phyloP scores from a whole-genome alignment of 1,140 invertebrate genomes.

The Apis florea region DNA sequence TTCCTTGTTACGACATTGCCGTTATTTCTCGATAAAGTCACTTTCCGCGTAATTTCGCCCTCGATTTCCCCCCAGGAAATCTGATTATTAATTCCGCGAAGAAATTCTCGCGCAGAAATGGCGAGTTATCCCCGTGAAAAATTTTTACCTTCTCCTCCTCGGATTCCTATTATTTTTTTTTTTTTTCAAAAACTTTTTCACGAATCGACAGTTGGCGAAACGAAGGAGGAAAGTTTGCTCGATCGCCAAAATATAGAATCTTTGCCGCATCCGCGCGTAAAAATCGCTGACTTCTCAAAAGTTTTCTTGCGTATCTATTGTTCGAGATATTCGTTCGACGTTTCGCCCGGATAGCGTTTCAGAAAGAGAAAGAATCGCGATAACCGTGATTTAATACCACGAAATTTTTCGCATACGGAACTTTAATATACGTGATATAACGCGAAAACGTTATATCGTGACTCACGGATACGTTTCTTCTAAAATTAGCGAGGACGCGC shows the following conservation, averaged over 20 bases:
- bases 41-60: neutral
- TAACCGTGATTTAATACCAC: neutral
- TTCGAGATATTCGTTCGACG: neutral
- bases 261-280: neutral
- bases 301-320: too few relatives aligned
- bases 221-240: neutral
- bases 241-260: neutral
- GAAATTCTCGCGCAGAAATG: too few relatives aligned
- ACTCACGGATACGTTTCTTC: neutral
- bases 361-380: too few relatives aligned
- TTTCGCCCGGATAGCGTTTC: neutral
- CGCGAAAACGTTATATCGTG: neutral
- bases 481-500: neutral
- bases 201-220: too few relatives aligned
- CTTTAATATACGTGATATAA: neutral
- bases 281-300: constrained; percentile 4
- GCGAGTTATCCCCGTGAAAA: too few relatives aligned
- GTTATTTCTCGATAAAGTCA: neutral
- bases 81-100: neutral
- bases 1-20: neutral
- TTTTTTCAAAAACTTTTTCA: too few relatives aligned
- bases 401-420: neutral
- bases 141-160: too few relatives aligned
- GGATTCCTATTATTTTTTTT: too few relatives aligned
- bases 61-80: neutral